Evolutionary conservation across 2,113 vertebrate species (phyloP), one percentile per base, ranked within the genome.

Genomic region (Varanus salvator): DNA sequence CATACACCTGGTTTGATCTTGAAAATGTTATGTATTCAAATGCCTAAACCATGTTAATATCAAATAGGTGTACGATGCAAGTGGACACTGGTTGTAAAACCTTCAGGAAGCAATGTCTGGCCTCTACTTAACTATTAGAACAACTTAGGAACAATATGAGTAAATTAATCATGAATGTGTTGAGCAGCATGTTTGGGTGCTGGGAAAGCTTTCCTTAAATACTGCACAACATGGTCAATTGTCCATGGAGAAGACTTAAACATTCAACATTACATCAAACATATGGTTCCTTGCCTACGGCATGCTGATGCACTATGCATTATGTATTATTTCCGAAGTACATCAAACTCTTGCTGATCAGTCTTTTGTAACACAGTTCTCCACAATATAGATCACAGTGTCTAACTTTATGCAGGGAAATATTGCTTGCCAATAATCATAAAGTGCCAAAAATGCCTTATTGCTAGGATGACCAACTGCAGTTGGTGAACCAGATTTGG

Each of bases 41-140:
- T 89, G 31, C 34, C 54, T 75, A 1, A 0, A 68, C 11, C 11
- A 12, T 44, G 87, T 92, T 23, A 48, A 87, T 31, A 80, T 87
- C 64, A 23, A n/a, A 60, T 15, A 66, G n/a, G 57, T 44, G 44
- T 87, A 85, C 29, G 50, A 9, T 89, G 54, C 84, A 80, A 93
- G 83, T 74, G 31, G n/a, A n/a, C 31, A 14, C 29, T 7, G 31
- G 31, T 27, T 71, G 27, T 74, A 74, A n/a, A 74, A 74, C 76
- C 57, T 80, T 25, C 57, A 78, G 78, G 31, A 93, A 90, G 8
- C 0, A 0, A 6, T 2, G 54, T 15, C 34, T 83, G 38, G 72
- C 31, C 31, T 74, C 72, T 34, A n/a, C 14, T 15, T 34, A 15
- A 74, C 23, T n/a, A 74, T 74, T 34, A n/a, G 27, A 6, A 50